Conservation (phyloP, 2,888 invertebrate species). For the Drosophila cognata region DNA sequence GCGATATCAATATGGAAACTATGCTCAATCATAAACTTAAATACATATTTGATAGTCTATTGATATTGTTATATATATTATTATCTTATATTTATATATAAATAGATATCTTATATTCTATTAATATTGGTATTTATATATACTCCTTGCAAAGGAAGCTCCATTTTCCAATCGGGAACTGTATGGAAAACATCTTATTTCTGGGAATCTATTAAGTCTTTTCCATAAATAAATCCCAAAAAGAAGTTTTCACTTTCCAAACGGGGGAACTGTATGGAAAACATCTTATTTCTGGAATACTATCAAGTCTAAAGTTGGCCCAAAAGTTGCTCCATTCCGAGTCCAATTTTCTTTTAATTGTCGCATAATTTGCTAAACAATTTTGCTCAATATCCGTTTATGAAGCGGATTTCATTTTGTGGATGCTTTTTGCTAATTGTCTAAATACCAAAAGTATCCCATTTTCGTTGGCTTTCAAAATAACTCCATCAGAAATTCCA, state of each 20-base stretch:
- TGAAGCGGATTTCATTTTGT: too few relatives aligned
- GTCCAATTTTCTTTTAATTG: neutral
- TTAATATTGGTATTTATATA: neutral
- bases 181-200: neutral
- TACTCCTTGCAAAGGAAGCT: neutral
- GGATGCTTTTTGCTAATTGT: too few relatives aligned
- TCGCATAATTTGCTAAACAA: neutral
- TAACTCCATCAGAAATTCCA: too few relatives aligned
- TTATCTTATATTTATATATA: neutral
- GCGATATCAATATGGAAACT: neutral
- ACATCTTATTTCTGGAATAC: neutral
- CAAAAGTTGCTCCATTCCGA: rapidly evolving
- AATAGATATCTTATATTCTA: neutral
- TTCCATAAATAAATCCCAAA: too few relatives aligned
- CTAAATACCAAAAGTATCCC: neutral
- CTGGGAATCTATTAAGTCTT: too few relatives aligned
- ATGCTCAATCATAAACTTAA: neutral
- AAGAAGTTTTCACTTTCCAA: neutral
- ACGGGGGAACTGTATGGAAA: neutral
- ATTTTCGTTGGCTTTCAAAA: neutral
- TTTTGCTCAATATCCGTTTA: too few relatives aligned
- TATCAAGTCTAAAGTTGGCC: neutral
- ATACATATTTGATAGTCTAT: neutral
- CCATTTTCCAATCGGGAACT: neutral
- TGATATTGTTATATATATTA: neutral